Conservation (phyloP, 2,888 invertebrate genomes). For the Hypomecis atomaria region DNA sequence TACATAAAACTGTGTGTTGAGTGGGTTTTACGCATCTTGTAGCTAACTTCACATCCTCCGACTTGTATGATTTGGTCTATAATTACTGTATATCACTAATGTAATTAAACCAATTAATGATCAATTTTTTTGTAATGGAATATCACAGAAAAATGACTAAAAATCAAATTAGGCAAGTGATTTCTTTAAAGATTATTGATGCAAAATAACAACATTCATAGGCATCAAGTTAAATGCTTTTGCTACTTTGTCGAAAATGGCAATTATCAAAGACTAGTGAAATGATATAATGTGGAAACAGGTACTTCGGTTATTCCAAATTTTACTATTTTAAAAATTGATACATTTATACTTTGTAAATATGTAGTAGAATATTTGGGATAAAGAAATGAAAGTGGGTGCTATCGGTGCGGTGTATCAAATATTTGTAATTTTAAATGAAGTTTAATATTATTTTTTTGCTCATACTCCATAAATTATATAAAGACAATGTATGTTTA, state of each 20-base stretch:
- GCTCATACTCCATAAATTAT: no score
- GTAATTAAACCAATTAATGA: no score
- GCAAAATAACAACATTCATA: conserved; percentile 14
- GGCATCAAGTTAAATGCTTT: conserved; percentile 7
- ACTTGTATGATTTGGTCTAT: no score
- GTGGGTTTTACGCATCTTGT: no score
- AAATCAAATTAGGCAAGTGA: no score
- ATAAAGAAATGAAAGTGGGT: conserved; percentile 15
- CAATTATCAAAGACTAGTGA: background rate
- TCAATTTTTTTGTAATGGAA: no score
- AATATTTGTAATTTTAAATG: conserved; percentile 12
- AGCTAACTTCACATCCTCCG: no score
- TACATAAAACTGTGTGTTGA: no score
- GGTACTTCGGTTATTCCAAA: conserved; percentile 1
- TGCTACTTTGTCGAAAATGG: conserved; percentile 1
- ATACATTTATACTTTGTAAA: background rate
- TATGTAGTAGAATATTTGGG: background rate
- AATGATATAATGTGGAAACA: background rate
- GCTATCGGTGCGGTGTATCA: conserved; percentile 8
- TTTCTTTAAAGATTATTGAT: background rate
- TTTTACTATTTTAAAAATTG: background rate
- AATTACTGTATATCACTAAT: no score
- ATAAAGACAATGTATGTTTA: no score
- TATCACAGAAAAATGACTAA: no score
- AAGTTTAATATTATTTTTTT: no score